These are phyloP conservation scores for Pipa parva DNA, from an alignment of 2,113 vertebrate species.

Conservation along the genomic window DNA sequence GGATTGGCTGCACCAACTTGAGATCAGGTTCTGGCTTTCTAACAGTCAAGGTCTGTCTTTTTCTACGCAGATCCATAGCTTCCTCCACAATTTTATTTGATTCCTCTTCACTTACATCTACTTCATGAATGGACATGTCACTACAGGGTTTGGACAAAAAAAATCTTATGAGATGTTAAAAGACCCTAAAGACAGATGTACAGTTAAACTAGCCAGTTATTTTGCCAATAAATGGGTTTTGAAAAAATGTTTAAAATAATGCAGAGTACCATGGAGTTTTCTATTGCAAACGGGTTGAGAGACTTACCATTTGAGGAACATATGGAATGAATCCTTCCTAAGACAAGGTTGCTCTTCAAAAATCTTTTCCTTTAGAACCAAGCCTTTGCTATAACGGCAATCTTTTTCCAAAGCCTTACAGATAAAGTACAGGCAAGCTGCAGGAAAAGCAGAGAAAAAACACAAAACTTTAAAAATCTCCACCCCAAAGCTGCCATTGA, in stretches of 20 bases:
- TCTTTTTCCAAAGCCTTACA: slow-evolving; percentile 92
- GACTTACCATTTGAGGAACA: slow-evolving; percentile 89
- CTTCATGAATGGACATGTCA: slow-evolving; percentile 82
- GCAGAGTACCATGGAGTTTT: too few species aligned
- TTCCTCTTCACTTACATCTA: slow-evolving; percentile 78
- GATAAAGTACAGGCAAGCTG: slow-evolving; percentile 92
- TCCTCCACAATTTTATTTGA: slow-evolving; percentile 76
- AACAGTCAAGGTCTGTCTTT: slow-evolving; percentile 71
- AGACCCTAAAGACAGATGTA: too few species aligned
- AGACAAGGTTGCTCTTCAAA: slow-evolving; percentile 92
- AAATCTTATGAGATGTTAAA: too few species aligned
- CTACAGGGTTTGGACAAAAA: slow-evolving; percentile 64
- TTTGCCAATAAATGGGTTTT: too few species aligned
- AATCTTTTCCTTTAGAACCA: slow-evolving; percentile 92
- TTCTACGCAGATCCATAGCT: slow-evolving; percentile 78
- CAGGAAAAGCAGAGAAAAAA: not conserved
- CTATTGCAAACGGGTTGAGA: not conserved
- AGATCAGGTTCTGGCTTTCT: slow-evolving; percentile 77
- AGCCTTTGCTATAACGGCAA: slow-evolving; percentile 85
- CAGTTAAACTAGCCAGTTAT: too few species aligned
- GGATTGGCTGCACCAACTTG: slow-evolving; percentile 76
- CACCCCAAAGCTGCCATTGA: too few species aligned
- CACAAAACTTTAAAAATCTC: too few species aligned
- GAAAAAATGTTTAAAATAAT: too few species aligned
- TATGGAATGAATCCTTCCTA: slow-evolving; percentile 82